phyloP scores from a whole-genome alignment of 1,140 invertebrate species.

The Zaprionus ghesquierei region DNA sequence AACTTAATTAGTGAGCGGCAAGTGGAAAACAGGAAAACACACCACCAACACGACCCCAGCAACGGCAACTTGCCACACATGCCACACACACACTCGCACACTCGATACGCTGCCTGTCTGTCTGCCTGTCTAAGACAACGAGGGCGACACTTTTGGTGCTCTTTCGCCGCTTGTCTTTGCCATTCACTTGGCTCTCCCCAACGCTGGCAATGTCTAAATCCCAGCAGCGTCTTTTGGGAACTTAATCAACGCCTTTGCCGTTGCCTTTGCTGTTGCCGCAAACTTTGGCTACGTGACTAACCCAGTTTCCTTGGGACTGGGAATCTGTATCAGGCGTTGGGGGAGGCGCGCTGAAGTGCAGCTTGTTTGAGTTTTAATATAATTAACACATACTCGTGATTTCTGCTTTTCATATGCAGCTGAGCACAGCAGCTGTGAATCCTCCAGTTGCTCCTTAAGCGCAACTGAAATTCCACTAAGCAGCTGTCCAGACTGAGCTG shows the following conservation, averaged over 20 bases:
- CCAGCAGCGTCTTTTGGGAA: slow-evolving; percentile 59
- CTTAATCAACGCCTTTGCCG: slow-evolving; percentile 63
- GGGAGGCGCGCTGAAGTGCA: slow-evolving; percentile 40
- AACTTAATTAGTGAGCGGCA: slow-evolving; percentile 76
- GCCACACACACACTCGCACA: slow-evolving; percentile 2
- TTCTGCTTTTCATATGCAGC: slow-evolving; percentile 14
- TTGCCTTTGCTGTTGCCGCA: not conserved
- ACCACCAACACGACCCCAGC: slow-evolving; percentile 33
- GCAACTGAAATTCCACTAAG: slow-evolving; percentile 10
- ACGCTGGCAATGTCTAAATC: slow-evolving; percentile 36
- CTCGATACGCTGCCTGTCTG: not conserved
- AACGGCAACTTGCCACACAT: slow-evolving; percentile 21
- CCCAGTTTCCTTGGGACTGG: slow-evolving; percentile 41
- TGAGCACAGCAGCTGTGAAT: not conserved
- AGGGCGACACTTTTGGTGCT: slow-evolving; percentile 27
- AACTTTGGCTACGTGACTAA: slow-evolving; percentile 72
- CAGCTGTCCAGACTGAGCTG: not conserved
- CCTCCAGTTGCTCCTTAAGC: slow-evolving; percentile 4
- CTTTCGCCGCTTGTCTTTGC: not conserved
- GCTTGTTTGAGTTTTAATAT: slow-evolving; percentile 49
- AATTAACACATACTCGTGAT: slow-evolving; percentile 59
- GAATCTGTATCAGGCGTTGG: slow-evolving; percentile 19
- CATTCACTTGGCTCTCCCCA: slow-evolving; percentile 11
- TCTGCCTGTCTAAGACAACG: slow-evolving; percentile 15
- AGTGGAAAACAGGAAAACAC: slow-evolving; percentile 76